Evolutionary conservation across 2,888 invertebrate genomes (phyloP), one percentile per base, ranked within the genome.

Genomic region (Phyllotreta cruciferae): DNA sequence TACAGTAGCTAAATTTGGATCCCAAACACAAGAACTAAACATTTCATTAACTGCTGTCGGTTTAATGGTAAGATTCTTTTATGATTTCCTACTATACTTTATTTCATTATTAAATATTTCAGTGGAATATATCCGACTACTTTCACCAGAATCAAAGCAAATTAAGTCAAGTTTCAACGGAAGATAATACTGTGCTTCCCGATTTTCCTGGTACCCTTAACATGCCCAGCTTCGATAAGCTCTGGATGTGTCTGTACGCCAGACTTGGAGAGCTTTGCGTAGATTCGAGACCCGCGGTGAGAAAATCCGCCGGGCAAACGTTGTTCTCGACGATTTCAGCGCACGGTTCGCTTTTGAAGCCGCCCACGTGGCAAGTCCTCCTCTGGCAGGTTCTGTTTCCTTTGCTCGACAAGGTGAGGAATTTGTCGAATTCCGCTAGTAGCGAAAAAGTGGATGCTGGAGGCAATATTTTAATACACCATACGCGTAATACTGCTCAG

Each of bases 121-220:
- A 96, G 96, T 98, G 98, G 98, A 98, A 98, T 80, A 96, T 98
- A 75, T 96, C 97, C 0, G 98, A 98, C 83, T 97, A 96, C 80
- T 90, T 98, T 75, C 96, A 92, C 83, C 96, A 97, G 86, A 96
- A 96, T 80, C 92, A 94, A 76, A 92, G 93, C 71, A 92, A 92
- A 81, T 81, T 94, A 49, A 88, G 88, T 73, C 86, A 87, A 60
- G 90, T 90, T 13, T 82, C 93, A 65, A 87, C 88, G 36, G 89
- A 87, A 72, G 93, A 94, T 76, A 83, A 85, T 6, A 86, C 88
- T n/a, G 89, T 92, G 37, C 88, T 92, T 71, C 93, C 93, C 1
- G 93, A 93, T 77, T 90, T 92, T 80, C 93, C 93, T 10, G 90
- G 91, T 68, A 91, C 91, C 55, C 86, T 90, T 3, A 91, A 93